Conservation (phyloP, 2,888 invertebrate species). For the Scaptomyza tumidula region DNA sequence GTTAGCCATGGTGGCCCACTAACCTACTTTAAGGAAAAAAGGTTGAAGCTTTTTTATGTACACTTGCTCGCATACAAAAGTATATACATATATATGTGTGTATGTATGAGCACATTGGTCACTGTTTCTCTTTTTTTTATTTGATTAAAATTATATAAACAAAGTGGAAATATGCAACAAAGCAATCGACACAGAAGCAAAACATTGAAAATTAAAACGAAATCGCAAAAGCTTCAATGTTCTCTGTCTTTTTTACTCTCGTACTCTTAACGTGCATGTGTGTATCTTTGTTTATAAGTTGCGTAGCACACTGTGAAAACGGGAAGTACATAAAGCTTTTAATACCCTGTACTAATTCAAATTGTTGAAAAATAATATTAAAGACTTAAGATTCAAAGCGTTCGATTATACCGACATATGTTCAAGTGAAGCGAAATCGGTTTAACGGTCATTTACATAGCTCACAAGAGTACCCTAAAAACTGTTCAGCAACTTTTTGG, state of each 20-base stretch:
- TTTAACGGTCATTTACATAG: no score
- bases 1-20: conserved; percentile 88
- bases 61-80: conserved; percentile 26
- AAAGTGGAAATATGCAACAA: conserved; percentile 81
- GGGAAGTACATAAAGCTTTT: conserved; percentile 60
- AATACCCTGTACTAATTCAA: conserved; percentile 1
- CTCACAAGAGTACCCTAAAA: no score
- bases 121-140: conserved; percentile 63
- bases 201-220: conserved; percentile 69
- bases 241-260: conserved; percentile 25
- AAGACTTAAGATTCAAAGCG: background rate
- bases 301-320: conserved; percentile 43
- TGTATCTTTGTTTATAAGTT: conserved; percentile 33
- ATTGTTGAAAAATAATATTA: background rate
- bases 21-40: conserved; percentile 89
- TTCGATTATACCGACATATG: no score
- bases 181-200: conserved; percentile 78
- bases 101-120: conserved; percentile 46
- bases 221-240: conserved; percentile 38
- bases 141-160: conserved; percentile 82
- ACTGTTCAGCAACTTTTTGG: no score
- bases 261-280: conserved; percentile 8
- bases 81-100: conserved; percentile 1
- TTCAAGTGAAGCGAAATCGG: no score
- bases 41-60: conserved; percentile 80